phyloP scores from a whole-genome alignment of 2,888 invertebrate genomes.

The Bimastos eiseni region DNA sequence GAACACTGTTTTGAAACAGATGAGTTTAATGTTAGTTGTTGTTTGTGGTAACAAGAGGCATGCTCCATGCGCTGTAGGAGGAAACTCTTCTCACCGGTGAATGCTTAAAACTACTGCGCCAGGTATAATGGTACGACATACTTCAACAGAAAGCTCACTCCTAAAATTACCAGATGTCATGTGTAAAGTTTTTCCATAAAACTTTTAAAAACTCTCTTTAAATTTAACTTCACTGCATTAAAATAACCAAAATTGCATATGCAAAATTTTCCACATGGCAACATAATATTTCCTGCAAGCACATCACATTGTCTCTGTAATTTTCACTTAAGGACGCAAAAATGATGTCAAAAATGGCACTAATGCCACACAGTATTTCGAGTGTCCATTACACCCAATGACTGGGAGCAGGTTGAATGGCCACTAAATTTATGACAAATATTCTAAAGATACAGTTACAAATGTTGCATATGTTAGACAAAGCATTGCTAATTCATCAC shows the following conservation, averaged over 20 bases:
- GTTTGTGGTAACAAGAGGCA: background rate
- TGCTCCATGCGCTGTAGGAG: slow-evolving; percentile 16
- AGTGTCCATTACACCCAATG: background rate
- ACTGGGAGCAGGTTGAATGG: background rate
- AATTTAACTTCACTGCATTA: background rate
- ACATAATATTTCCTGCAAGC: background rate
- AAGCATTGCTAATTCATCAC: background rate
- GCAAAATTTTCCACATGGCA: background rate
- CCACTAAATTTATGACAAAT: background rate
- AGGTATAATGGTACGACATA: background rate
- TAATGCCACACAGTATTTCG: no score
- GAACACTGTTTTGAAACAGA: background rate
- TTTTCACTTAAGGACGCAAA: no score
- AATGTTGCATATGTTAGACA: no score
- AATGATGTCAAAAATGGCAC: no score
- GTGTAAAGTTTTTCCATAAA: background rate
- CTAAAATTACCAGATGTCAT: background rate
- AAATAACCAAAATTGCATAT: background rate
- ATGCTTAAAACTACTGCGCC: background rate
- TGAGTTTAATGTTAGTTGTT: background rate
- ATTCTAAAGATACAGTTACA: no score
- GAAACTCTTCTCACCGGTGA: background rate
- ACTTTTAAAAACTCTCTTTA: background rate
- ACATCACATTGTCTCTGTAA: background rate
- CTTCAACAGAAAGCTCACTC: background rate